Percentiles rank a stretch among this genome's conserved stretches.
phyloP scores from a whole-genome alignment of 2,113 vertebrate genomes.

The Boulengeromyrus knoepffleri region DNA sequence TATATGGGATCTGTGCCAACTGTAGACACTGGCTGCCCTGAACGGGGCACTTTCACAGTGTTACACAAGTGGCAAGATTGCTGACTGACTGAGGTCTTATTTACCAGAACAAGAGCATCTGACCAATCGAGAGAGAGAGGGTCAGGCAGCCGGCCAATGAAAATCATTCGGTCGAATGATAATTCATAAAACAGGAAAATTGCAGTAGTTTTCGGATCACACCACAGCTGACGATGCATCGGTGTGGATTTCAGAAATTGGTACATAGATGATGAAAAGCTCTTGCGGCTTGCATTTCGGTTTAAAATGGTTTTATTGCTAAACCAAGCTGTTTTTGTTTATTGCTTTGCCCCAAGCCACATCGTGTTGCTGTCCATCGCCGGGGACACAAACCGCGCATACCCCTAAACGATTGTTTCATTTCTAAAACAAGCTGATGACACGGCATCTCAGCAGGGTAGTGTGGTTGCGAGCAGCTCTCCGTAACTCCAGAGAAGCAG shows the following conservation, averaged over 20 bases:
- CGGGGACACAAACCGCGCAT: neutral
- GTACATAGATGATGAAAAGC: neutral
- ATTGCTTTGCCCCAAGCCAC: neutral
- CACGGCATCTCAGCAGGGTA: neutral
- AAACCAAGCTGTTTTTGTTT: conserved; percentile 6
- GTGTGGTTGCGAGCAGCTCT: neutral
- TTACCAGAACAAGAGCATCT: neutral
- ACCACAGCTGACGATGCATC: neutral
- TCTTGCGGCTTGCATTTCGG: neutral
- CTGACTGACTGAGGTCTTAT: neutral
- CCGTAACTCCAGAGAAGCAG: neutral
- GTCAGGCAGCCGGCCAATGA: neutral
- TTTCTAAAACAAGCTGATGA: conserved; percentile 7
- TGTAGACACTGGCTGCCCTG: neutral
- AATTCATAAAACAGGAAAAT: neutral
- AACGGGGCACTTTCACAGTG: neutral
- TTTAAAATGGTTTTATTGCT: conserved; percentile 13
- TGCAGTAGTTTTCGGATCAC: neutral
- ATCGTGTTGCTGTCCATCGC: neutral
- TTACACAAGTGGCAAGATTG: neutral
- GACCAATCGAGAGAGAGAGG: neutral
- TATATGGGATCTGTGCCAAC: neutral
- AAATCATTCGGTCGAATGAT: neutral
- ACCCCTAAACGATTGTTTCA: neutral
- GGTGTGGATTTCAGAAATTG: neutral